A percentile compares a stretch with the other conserved stretches of the same genome.
These are phyloP conservation scores for Polydrusus cervinus DNA, from an alignment of 2,888 invertebrate genomes.

Conservation along the genomic window DNA sequence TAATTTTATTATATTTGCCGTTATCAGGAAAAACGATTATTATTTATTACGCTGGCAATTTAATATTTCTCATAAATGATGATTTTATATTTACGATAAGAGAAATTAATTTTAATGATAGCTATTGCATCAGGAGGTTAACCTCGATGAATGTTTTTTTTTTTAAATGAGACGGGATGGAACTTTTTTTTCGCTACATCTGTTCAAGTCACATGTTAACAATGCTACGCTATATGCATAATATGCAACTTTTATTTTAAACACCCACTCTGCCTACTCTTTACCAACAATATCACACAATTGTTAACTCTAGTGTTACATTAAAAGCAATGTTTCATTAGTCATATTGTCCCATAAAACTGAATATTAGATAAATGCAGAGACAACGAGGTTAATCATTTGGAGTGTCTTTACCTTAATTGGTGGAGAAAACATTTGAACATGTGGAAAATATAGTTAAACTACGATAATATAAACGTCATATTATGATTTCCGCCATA, in stretches of 20 bases:
- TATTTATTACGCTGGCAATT: not conserved
- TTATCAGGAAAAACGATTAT: not conserved
- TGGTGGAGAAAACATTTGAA: too few species aligned
- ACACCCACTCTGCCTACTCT: not conserved
- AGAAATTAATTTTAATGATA: too few species aligned
- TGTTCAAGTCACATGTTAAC: too few species aligned
- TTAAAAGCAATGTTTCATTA: conserved; percentile 1
- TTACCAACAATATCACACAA: not conserved
- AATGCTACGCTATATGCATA: too few species aligned
- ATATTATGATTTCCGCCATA: too few species aligned
- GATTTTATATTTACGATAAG: not conserved
- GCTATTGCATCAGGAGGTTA: too few species aligned
- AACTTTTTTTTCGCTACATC: too few species aligned
- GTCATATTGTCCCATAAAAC: not conserved
- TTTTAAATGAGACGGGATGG: too few species aligned
- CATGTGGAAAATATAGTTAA: too few species aligned
- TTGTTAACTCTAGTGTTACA: not conserved
- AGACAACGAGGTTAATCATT: not conserved
- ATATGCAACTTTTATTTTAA: not conserved
- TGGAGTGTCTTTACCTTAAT: not conserved
- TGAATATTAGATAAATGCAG: conserved; percentile 1
- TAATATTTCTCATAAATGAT: not conserved
- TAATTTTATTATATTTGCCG: not conserved
- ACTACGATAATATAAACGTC: too few species aligned
- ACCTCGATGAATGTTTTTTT: too few species aligned